These are phyloP conservation scores for Dicyrtomina minuta DNA, from an alignment of 2,888 invertebrate species.

Conservation along the genomic window DNA sequence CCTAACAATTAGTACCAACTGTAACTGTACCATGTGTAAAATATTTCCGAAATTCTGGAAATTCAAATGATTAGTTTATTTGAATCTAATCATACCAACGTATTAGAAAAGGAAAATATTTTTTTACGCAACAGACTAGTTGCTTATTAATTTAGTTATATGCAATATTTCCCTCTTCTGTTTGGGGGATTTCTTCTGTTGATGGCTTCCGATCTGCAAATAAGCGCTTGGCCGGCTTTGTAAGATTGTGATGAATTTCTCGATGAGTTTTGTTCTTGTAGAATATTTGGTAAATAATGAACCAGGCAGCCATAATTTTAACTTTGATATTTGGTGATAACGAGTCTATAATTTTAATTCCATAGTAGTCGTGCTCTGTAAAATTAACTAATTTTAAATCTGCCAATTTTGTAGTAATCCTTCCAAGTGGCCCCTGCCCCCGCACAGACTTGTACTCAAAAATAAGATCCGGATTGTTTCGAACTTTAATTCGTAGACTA, in stretches of 20 bases:
- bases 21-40: too few species aligned
- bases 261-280: slow-evolving; percentile 22
- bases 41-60: too few species aligned
- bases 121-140: too few species aligned
- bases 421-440: slow-evolving; percentile 22
- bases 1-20: too few species aligned
- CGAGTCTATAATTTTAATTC: background rate
- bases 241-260: slow-evolving; percentile 17
- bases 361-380: slow-evolving; percentile 29
- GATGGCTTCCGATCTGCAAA: slow-evolving; percentile 22
- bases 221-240: slow-evolving; percentile 8
- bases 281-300: slow-evolving; percentile 22
- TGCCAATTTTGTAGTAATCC: slow-evolving; percentile 24
- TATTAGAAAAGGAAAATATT: too few species aligned
- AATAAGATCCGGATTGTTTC: background rate
- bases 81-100: too few species aligned
- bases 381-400: slow-evolving; percentile 22
- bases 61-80: too few species aligned
- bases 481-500: background rate
- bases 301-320: too few species aligned
- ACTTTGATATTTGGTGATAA: slow-evolving; percentile 23
- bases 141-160: too few species aligned
- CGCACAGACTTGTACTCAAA: slow-evolving; percentile 27
- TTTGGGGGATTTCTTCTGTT: slow-evolving; percentile 21
- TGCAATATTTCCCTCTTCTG: too few species aligned